phyloP scores from a whole-genome alignment of 2,113 vertebrate genomes.

The Rynchops niger region DNA sequence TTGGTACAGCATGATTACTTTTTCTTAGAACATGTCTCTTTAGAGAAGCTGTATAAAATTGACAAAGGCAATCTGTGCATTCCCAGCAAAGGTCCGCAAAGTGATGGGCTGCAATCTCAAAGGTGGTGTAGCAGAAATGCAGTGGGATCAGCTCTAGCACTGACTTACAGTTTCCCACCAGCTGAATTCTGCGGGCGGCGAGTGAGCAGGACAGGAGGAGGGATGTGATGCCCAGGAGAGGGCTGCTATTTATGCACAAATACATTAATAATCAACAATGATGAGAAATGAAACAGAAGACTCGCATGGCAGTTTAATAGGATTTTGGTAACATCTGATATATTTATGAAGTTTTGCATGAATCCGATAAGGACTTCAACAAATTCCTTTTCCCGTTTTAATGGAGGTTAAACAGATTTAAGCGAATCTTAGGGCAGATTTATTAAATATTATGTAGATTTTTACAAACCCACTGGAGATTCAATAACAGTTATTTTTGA shows the following conservation, averaged over 20 bases:
- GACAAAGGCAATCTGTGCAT: not conserved
- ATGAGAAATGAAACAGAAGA: conserved; percentile 45
- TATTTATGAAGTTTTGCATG: not conserved
- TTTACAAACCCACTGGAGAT: conserved; percentile 38
- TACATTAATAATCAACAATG: conserved; percentile 10
- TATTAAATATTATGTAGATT: conserved; percentile 67
- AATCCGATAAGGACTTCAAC: not conserved
- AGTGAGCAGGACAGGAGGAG: not conserved
- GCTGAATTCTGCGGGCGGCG: not conserved
- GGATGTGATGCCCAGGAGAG: not conserved
- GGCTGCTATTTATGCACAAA: conserved; percentile 26
- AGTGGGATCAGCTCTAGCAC: not conserved
- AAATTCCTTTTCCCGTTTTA: conserved; percentile 22
- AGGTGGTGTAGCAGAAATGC: not conserved
- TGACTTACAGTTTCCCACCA: not conserved
- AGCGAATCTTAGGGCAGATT: conserved; percentile 25
- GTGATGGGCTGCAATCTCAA: not conserved
- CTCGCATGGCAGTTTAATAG: conserved; percentile 4
- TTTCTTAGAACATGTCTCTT: not conserved
- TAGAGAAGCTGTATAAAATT: not conserved
- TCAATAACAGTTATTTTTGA: conserved; percentile 45
- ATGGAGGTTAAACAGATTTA: conserved; percentile 53
- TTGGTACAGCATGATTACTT: not conserved
- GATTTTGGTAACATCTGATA: conserved; percentile 34
- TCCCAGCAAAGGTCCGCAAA: conserved; percentile 35